Evolutionary conservation across 92 coral and sea anemone species (phyloP).

Genomic region (Metridium senile): DNA sequence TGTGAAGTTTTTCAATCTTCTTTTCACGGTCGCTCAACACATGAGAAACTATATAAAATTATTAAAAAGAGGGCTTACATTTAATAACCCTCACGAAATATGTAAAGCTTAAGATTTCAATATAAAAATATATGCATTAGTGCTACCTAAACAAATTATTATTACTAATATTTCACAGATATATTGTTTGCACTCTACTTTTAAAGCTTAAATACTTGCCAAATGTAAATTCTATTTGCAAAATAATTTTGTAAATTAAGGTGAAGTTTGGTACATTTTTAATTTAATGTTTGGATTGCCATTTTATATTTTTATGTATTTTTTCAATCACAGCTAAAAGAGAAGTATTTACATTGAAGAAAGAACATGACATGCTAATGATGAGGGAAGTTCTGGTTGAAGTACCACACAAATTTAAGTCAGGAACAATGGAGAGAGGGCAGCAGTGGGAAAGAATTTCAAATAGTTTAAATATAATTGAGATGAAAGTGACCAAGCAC

Average conservation of each 20-base stretch:
- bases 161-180: no score
- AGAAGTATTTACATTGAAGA: slow-evolving; percentile 11
- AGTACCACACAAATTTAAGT: slow-evolving; percentile 7
- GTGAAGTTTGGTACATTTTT: background rate
- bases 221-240: background rate
- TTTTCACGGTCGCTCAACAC: background rate
- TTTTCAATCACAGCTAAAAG: background rate
- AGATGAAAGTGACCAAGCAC: slow-evolving; percentile 49
- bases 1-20: background rate
- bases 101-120: no score
- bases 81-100: no score
- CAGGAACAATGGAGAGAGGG: slow-evolving; percentile 16
- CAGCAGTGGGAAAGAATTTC: background rate
- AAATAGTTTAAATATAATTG: background rate
- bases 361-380: background rate
- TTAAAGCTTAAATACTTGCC: no score
- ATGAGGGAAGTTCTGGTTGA: slow-evolving; percentile 11
- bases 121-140: no score
- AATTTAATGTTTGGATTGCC: background rate
- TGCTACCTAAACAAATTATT: no score
- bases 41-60: background rate
- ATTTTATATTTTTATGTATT: background rate
- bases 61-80: no score
- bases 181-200: no score
- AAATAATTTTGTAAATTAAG: no score